A percentile compares a stretch with the other conserved stretches of the same genome.
Evolutionary conservation across 2,888 invertebrate species (phyloP).

Genomic region (Chymomyza fuscimana): DNA sequence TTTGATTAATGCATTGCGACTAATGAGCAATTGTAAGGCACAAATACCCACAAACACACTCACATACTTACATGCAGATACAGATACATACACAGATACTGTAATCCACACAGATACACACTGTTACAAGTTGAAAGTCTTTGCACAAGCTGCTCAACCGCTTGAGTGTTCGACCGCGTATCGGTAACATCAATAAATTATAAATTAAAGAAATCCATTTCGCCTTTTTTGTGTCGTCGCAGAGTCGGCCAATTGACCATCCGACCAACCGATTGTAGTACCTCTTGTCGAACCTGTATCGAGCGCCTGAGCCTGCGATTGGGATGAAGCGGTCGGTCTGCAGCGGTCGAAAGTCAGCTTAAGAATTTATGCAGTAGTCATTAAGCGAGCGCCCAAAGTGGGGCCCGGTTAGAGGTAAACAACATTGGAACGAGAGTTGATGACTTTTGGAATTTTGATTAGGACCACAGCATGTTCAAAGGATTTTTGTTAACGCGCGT

Average conservation of each 20-base stretch:
- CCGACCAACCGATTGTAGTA: neutral
- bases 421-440: slow-evolving; percentile 46
- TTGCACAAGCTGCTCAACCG: neutral
- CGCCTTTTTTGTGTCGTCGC: slow-evolving; percentile 20
- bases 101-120: slow-evolving; percentile 9
- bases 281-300: neutral
- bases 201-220: slow-evolving; percentile 75
- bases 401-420: slow-evolving; percentile 24
- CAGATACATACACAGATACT: slow-evolving; percentile 5
- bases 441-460: slow-evolving; percentile 74
- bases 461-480: slow-evolving; percentile 74
- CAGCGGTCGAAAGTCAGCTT: slow-evolving; percentile 51
- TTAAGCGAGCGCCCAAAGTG: slow-evolving; percentile 51
- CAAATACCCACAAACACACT: slow-evolving; percentile 12
- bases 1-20: slow-evolving; percentile 64
- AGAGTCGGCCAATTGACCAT: slow-evolving; percentile 23
- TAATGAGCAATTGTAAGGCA: slow-evolving; percentile 68
- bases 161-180: slow-evolving; percentile 23
- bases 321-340: neutral
- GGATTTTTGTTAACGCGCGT: slow-evolving; percentile 73
- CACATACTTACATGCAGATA: slow-evolving; percentile 2
- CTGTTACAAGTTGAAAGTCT: neutral
- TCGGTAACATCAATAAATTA: slow-evolving; percentile 74
- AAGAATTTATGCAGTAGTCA: slow-evolving; percentile 69
- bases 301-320: neutral